phyloP scores from a whole-genome alignment of 1,140 invertebrate species.

The Danaus plexippus region DNA sequence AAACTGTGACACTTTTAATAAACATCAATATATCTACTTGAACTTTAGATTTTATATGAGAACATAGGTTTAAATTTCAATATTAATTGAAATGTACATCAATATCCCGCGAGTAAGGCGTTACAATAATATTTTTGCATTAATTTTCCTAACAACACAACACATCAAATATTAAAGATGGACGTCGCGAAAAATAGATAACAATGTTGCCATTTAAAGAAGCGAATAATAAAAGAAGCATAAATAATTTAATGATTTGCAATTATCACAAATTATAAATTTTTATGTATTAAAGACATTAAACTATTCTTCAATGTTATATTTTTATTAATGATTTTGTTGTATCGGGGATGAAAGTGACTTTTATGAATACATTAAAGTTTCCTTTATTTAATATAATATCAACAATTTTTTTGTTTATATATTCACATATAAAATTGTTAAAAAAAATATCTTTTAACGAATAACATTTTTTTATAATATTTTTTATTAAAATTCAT shows the following conservation, averaged over 20 bases:
- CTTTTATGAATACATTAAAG: too few relatives aligned
- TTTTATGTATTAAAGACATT: too few relatives aligned
- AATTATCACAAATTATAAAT: constrained; percentile 36
- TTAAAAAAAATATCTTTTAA: too few relatives aligned
- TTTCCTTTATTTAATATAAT: too few relatives aligned
- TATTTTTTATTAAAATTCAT: too few relatives aligned
- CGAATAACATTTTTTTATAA: too few relatives aligned
- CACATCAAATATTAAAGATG: constrained; percentile 68
- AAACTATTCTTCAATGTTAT: too few relatives aligned
- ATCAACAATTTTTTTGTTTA: too few relatives aligned
- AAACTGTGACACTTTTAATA: constrained; percentile 63
- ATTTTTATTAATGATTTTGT: too few relatives aligned
- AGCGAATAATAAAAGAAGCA: constrained; percentile 1
- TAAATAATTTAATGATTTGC: constrained; percentile 10
- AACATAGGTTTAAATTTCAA: constrained; percentile 14
- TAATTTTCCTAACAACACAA: constrained; percentile 62
- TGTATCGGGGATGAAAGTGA: too few relatives aligned
- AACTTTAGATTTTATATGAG: constrained; percentile 1
- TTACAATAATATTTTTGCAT: constrained; percentile 45
- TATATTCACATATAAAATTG: too few relatives aligned
- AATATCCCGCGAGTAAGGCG: constrained; percentile 25
- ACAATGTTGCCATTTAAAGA: constrained; percentile 44
- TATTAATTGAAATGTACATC: constrained; percentile 19
- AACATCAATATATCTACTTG: constrained; percentile 26
- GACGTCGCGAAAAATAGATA: constrained; percentile 61